phyloP scores from a whole-genome alignment of 1,140 invertebrate species.

The Sycophila sp. region DNA sequence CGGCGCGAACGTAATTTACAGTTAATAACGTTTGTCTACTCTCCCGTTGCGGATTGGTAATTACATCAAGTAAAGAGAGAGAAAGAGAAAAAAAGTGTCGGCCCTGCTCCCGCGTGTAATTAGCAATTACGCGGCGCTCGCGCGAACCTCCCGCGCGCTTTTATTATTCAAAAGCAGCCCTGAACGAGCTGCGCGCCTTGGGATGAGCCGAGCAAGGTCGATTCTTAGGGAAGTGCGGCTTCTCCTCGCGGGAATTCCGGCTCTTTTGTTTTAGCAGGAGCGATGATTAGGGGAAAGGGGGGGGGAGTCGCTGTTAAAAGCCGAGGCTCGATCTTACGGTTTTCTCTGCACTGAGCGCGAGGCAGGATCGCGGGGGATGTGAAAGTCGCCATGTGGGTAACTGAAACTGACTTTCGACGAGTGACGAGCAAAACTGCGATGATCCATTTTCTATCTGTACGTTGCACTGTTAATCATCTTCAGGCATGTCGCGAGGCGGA shows the following conservation, averaged over 20 bases:
- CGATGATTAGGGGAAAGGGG: too few relatives aligned
- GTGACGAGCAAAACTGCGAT: too few relatives aligned
- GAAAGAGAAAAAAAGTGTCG: neutral
- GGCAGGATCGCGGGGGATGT: neutral
- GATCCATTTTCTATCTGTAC: too few relatives aligned
- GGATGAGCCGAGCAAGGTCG: too few relatives aligned
- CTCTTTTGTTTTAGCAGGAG: slow-evolving; percentile 9
- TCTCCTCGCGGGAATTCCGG: slow-evolving; percentile 7
- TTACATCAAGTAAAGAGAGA: too few relatives aligned
- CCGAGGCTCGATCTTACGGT: slow-evolving; percentile 11
- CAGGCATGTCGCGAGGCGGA: too few relatives aligned
- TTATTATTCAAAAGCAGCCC: slow-evolving; percentile 15
- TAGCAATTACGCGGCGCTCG: neutral
- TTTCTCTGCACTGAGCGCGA: neutral
- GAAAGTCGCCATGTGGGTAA: neutral
- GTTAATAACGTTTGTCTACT: slow-evolving; percentile 23
- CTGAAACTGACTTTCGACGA: too few relatives aligned
- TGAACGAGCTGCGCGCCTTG: neutral
- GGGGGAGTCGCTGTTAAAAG: slow-evolving; percentile 1
- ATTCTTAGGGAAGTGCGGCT: too few relatives aligned
- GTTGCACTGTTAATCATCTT: too few relatives aligned
- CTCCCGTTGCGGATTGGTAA: slow-evolving; percentile 21
- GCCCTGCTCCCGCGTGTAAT: slow-evolving; percentile 2
- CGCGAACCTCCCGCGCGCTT: neutral
- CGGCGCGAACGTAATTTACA: neutral